Percentiles rank a stretch among this genome's conserved stretches.
These are phyloP conservation scores for Geophilus truncorum DNA, from an alignment of 2,888 invertebrate species.

Conservation along the genomic window DNA sequence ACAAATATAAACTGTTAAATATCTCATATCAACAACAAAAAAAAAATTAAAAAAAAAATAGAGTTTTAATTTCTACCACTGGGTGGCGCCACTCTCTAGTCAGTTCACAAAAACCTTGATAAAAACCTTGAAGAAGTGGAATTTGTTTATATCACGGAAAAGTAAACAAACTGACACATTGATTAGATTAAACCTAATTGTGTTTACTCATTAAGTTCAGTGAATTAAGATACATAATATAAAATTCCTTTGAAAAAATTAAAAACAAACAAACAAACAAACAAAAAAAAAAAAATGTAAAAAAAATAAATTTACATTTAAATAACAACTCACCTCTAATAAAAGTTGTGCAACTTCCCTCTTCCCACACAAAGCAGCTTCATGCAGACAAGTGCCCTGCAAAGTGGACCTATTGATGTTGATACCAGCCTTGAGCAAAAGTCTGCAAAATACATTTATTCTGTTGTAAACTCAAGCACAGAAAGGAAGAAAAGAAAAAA, in stretches of 20 bases:
- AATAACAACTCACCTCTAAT: slow-evolving; percentile 40
- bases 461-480: not conserved
- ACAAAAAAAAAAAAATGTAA: too few species aligned
- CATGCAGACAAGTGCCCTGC: slow-evolving; percentile 51
- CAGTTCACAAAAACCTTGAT: not conserved
- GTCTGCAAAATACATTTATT: slow-evolving; percentile 41
- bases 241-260: too few species aligned
- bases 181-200: slow-evolving; percentile 34
- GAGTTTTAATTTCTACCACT: not conserved
- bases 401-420: slow-evolving; percentile 50
- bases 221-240: too few species aligned
- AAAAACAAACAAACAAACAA: slow-evolving; percentile 27
- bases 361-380: slow-evolving; percentile 51
- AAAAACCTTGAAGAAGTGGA: not conserved
- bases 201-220: too few species aligned
- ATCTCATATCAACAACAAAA: too few species aligned
- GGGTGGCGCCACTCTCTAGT: not conserved
- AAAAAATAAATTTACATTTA: not conserved
- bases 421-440: slow-evolving; percentile 50
- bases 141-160: not conserved
- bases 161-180: not conserved
- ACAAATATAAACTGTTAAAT: too few species aligned
- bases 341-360: slow-evolving; percentile 51
- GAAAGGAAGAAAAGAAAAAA: not conserved
- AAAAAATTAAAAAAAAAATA: not conserved